Base-by-base conservation (phyloP, 2,888 invertebrate genomes). In the Yponomeuta plumbellus region DNA sequence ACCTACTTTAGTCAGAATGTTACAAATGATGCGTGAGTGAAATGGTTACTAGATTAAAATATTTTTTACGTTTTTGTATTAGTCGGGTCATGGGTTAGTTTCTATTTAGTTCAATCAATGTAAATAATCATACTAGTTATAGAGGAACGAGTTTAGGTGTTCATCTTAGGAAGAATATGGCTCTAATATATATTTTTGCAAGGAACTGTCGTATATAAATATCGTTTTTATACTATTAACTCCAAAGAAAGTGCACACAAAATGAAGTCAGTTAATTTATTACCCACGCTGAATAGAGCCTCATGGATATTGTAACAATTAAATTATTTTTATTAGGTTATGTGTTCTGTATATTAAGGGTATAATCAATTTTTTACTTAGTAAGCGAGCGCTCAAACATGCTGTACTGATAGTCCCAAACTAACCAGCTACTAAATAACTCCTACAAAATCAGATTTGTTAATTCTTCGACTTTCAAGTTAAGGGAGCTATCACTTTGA, bases 311-410 rank as follows among this genome's bases (percentile, higher is more conserved):
- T 84, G 80, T 86, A 85, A 84, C 79, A 81, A 84, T 83, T 85
- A 87, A 88, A 87, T 86, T 88, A 86, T 87, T 82, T 84, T 84
- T 81, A 81, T 82, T 84, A 82, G 74, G 80, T 78, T 80, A 83
- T 80, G 83, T 88, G 84, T 86, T 89, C 83, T 89, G 86, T 89
- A 87, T 88, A 88, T 88, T 87, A 83, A 82, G 83, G 74, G 78
- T 82, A 80, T 76, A 80, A 85, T 83, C 81, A 76, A 77, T 81
- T 74, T 83, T 79, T 84, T 80, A 74, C 71, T 68, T 80, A 71
- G 70, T 79, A 83, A 81, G 80, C 79, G 76, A 74, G 82, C 84
- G 88, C 87, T 88, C 88, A 86, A 87, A 83, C 76, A 70, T 22
- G 72, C 75, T 76, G 70, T 75, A 74, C 44, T 75, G 75, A 75